Percentiles rank a stretch among this genome's conserved stretches.
Evolutionary conservation across 2,113 vertebrate genomes (phyloP).

Genomic region (Pelusios castaneus): DNA sequence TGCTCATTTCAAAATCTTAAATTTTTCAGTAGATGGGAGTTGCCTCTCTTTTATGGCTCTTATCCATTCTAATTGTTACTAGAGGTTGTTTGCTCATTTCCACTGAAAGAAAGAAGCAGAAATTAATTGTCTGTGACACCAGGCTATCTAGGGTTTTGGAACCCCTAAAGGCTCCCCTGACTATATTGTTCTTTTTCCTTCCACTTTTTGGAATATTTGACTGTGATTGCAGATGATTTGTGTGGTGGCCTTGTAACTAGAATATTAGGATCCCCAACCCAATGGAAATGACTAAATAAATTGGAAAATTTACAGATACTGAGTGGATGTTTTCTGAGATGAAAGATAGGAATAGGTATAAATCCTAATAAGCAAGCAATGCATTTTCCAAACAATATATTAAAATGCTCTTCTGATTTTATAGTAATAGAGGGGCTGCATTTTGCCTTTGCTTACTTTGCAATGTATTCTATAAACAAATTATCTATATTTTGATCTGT

Average conservation of each 20-base stretch:
- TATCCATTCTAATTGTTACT: neutral
- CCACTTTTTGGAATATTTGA: conserved; percentile 25
- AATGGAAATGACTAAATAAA: conserved; percentile 23
- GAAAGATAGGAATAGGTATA: neutral
- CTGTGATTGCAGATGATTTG: conserved; percentile 44
- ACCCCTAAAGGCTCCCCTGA: conserved; percentile 5
- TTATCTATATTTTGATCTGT: neutral
- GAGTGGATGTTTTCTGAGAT: conserved; percentile 33
- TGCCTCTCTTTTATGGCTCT: neutral
- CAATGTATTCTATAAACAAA: neutral
- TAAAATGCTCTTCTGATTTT: conserved; percentile 19
- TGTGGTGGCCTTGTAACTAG: conserved; percentile 13
- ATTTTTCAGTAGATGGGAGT: neutral
- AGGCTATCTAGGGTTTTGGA: neutral
- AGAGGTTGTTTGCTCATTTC: neutral
- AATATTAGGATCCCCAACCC: conserved; percentile 3
- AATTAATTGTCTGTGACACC: conserved; percentile 48
- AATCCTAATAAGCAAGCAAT: conserved; percentile 17
- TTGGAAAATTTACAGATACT: conserved; percentile 9
- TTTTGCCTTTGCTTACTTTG: conserved; percentile 13
- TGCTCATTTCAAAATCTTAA: neutral
- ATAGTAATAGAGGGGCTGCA: neutral
- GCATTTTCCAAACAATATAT: neutral
- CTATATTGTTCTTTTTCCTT: conserved; percentile 23
- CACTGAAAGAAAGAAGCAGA: conserved; percentile 6